These are phyloP conservation scores for Macaca nemestrina DNA, from an alignment of 2,113 vertebrate species.

Conservation along the genomic window DNA sequence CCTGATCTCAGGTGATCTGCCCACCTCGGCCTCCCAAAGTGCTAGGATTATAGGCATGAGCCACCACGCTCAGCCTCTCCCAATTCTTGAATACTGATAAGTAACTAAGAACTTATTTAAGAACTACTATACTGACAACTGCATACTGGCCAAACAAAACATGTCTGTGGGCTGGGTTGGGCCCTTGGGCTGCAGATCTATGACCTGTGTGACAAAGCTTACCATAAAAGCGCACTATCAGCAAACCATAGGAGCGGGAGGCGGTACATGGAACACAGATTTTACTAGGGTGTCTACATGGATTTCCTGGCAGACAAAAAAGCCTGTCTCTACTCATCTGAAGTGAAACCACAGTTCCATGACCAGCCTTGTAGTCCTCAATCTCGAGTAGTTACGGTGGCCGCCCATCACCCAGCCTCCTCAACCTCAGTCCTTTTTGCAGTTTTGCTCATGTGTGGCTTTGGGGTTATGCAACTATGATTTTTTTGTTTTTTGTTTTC, in stretches of 20 bases:
- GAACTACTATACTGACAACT: background rate
- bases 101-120: background rate
- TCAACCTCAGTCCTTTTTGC: background rate
- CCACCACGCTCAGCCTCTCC: too few relatives aligned
- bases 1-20: too few relatives aligned
- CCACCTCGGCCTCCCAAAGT: too few relatives aligned
- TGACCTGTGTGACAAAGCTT: background rate
- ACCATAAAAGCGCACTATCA: background rate
- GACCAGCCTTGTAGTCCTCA: background rate
- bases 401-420: rapidly evolving
- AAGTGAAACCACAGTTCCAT: background rate
- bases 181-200: background rate
- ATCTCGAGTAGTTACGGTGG: background rate
- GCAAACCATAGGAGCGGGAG: background rate
- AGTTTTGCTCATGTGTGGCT: background rate
- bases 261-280: background rate
- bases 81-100: background rate
- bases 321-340: background rate
- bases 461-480: background rate
- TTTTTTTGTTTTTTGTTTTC: too few relatives aligned
- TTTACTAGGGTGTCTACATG: background rate
- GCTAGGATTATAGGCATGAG: too few relatives aligned
- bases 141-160: background rate
- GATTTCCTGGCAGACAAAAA: background rate
- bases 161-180: background rate